Conservation (phyloP, 2,888 invertebrate genomes). For the Eledone cirrhosa region DNA sequence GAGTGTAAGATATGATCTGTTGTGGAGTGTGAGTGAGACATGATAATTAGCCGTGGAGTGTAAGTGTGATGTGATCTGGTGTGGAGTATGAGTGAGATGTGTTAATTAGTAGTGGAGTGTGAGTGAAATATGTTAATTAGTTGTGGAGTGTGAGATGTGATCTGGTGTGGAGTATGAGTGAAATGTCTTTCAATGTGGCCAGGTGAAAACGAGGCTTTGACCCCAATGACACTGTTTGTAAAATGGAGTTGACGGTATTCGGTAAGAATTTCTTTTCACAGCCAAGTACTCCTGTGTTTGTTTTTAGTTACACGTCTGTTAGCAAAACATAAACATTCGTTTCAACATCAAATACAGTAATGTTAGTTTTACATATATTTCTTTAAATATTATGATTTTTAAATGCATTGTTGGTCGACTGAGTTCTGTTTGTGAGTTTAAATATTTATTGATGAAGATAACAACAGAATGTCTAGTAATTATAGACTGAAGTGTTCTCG, state of each 20-base stretch:
- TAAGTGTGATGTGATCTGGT: too few species aligned
- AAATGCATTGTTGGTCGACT: conserved; percentile 45
- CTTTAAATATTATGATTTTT: too few species aligned
- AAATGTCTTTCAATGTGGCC: background rate
- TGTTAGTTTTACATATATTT: background rate
- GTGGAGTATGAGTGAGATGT: background rate
- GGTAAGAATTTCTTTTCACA: too few species aligned
- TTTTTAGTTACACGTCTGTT: too few species aligned
- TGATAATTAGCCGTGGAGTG: too few species aligned
- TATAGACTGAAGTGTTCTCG: conserved; percentile 31
- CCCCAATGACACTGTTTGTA: conserved; percentile 8
- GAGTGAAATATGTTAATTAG: too few species aligned
- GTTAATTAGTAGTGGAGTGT: too few species aligned
- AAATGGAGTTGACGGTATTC: background rate
- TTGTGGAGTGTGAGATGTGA: too few species aligned
- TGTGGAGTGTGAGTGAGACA: too few species aligned
- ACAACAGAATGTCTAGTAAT: conserved; percentile 33
- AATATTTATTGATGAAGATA: conserved; percentile 50
- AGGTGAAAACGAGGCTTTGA: conserved; percentile 24
- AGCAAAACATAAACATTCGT: too few species aligned
- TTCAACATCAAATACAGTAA: too few species aligned
- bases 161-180: background rate
- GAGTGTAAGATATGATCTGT: background rate
- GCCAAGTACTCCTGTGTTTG: too few species aligned
- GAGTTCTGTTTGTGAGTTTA: conserved; percentile 50